A percentile compares a stretch with the other conserved stretches of the same genome.
Evolutionary conservation across 2,113 vertebrate species (phyloP).

Genomic region (Corythaixoides concolor): DNA sequence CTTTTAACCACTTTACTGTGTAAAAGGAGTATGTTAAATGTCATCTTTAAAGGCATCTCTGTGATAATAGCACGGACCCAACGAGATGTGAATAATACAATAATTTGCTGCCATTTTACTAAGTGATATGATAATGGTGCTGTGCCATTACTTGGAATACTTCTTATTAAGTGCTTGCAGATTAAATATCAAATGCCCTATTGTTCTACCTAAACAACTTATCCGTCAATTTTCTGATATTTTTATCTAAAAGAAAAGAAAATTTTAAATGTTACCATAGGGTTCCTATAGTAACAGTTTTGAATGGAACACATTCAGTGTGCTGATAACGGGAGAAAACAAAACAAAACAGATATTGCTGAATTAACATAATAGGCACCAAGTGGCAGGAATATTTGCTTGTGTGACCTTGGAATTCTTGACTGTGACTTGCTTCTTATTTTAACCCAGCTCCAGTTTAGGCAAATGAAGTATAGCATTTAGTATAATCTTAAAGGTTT

Average conservation of each 20-base stretch:
- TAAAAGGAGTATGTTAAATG: conserved; percentile 66
- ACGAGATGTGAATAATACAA: conserved; percentile 71
- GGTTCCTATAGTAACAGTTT: conserved; percentile 60
- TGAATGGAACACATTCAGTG: conserved; percentile 35
- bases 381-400: not conserved
- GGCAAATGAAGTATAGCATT: not conserved
- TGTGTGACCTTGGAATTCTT: conserved; percentile 20
- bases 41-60: conserved; percentile 66
- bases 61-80: conserved; percentile 60
- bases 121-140: conserved; percentile 70
- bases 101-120: conserved; percentile 70
- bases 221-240: conserved; percentile 71
- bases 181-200: conserved; percentile 68
- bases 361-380: conserved; percentile 21
- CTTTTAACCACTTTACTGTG: conserved; percentile 68
- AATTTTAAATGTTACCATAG: conserved; percentile 45
- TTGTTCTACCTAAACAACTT: conserved; percentile 72
- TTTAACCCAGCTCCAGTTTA: not conserved
- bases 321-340: conserved; percentile 27
- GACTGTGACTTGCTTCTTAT: not conserved
- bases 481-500: not conserved
- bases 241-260: conserved; percentile 66
- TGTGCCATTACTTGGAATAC: conserved; percentile 68
- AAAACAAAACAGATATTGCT: conserved; percentile 60
- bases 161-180: conserved; percentile 68